Evolutionary conservation across 2,888 invertebrate genomes (phyloP).

Genomic region (Cryptosula pallasiana): DNA sequence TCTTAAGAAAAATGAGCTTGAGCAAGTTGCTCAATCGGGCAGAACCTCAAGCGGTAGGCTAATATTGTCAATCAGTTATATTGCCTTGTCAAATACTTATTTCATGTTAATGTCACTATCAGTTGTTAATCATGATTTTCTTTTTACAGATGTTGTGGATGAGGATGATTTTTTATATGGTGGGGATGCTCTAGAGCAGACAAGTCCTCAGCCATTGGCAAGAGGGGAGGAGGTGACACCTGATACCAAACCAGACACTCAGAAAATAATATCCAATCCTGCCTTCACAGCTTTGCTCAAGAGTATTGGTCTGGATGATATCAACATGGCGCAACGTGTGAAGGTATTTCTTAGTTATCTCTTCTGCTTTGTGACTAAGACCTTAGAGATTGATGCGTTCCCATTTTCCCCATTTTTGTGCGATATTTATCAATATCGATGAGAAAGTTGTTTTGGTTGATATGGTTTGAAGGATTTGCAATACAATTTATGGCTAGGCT

Average conservation of each 20-base stretch:
- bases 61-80: too few relatives aligned
- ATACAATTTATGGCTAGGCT: too few relatives aligned
- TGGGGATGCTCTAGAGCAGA: not conserved
- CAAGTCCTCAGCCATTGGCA: not conserved
- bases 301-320: constrained; percentile 10
- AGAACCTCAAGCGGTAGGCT: too few relatives aligned
- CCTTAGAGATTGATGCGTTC: not conserved
- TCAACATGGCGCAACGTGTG: constrained; percentile 4
- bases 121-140: too few relatives aligned
- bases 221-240: not conserved
- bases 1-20: not conserved
- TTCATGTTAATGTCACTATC: too few relatives aligned
- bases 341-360: constrained; percentile 1
- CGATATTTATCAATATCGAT: too few relatives aligned
- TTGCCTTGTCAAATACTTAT: too few relatives aligned
- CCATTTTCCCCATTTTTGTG: not conserved
- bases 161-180: constrained; percentile 20
- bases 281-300: constrained; percentile 15
- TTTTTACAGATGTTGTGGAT: constrained; percentile 6
- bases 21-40: not conserved
- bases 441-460: too few relatives aligned
- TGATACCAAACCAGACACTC: constrained; percentile 3
- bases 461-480: too few relatives aligned
- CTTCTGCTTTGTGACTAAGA: not conserved
- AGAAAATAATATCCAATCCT: constrained; percentile 20